Base-by-base conservation (phyloP, 2,797 vertebrate genomes). In the Microcaecilia unicolor region DNA sequence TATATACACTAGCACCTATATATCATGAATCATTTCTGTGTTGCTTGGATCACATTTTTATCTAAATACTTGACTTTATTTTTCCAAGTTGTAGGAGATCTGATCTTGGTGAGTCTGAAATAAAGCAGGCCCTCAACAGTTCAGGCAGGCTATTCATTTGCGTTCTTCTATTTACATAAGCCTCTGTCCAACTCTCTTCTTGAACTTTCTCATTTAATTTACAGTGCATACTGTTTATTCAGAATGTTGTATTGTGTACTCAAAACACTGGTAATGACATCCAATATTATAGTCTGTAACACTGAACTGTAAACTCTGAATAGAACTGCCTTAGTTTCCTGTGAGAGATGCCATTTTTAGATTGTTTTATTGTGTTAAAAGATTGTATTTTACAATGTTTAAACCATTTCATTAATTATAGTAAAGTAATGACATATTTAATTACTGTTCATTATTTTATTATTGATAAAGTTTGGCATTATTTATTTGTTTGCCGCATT, bases 41-140 rank as follows among this genome's bases (percentile, higher is more conserved):
- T 51, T 27, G 31, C 48, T 61, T 57, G 32, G 23, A 39, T 33
- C 49, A 8, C 2, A 34, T 2, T 17, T 24, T 37, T 48, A 13
- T 22, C 33, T 41, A 55, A 70, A 41, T 37, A 31, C 47, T 38
- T 51, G 16, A 38, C 15, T 38, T 41, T 58, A 25, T 48, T 61
- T 36, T 46, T 36, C 19, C 35, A 47, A 50, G 34, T 32, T 22
- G 10, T 17, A 7, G 34, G n/a, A 61, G 58, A 48, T 51, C 13
- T 15, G 10, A 37, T 48, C 23, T 37, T 27, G 27, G 29, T 20
- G 28, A 32, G 5, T 19, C 19, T 39, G 44, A 61, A 60, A 50
- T 25, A 51, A 60, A 34, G n/a, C 20, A 58, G 24, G 12, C 37
- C 31, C 36, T 41, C 12, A 50, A 9, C 19, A 44, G 39, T 29